A percentile compares a stretch with the other conserved stretches of the same genome.
These are phyloP conservation scores for Euzophera pinguis DNA, from an alignment of 2,888 invertebrate species.

Conservation along the genomic window DNA sequence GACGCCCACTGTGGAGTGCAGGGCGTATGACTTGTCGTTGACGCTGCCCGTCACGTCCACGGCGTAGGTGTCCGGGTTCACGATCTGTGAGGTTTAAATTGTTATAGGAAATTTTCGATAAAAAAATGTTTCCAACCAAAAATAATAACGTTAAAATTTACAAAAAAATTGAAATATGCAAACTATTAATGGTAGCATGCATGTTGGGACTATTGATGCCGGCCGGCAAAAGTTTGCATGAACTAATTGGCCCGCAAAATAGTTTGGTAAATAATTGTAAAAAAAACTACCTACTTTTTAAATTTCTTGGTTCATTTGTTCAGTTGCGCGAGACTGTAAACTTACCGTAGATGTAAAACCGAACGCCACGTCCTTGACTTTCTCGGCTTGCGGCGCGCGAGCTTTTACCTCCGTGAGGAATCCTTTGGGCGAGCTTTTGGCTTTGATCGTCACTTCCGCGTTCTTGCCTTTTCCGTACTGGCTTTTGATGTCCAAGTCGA, in stretches of 20 bases:
- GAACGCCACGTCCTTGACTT: constrained; percentile 70
- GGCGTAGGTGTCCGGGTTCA: neutral
- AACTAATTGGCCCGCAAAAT: no score
- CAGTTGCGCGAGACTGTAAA: no score
- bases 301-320: no score
- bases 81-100: neutral
- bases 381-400: constrained; percentile 63
- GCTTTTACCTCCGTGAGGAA: constrained; percentile 42
- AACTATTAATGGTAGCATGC: no score
- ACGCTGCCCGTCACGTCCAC: neutral
- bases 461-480: constrained; percentile 67
- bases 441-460: constrained; percentile 56
- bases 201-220: no score
- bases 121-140: no score
- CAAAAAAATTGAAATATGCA: no score
- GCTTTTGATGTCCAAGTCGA: constrained; percentile 52
- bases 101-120: no score
- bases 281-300: no score
- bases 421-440: constrained; percentile 41
- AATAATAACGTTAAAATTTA: no score
- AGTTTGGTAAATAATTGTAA: no score
- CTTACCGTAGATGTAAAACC: constrained; percentile 65
- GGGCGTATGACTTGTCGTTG: neutral
- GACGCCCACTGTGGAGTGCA: neutral
- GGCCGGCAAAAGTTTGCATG: no score